These are phyloP conservation scores for Coreius guichenoti DNA, from an alignment of 2,797 vertebrate species.

Conservation along the genomic window DNA sequence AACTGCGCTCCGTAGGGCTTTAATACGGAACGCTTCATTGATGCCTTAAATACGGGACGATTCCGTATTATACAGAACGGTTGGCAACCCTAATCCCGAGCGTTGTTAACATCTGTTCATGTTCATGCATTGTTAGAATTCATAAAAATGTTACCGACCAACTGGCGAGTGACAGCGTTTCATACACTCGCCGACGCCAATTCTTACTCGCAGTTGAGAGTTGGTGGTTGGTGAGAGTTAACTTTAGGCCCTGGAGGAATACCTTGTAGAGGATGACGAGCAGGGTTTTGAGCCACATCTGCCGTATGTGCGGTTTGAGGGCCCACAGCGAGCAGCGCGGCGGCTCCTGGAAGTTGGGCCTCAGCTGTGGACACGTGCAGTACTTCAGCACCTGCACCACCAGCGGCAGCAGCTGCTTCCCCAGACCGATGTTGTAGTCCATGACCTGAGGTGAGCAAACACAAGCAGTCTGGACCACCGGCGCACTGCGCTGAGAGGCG, in stretches of 20 bases:
- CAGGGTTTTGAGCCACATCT: constrained; percentile 98
- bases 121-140: no score
- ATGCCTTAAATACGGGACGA: no score
- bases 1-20: no score
- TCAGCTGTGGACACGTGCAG: constrained; percentile 94
- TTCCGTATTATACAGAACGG: no score
- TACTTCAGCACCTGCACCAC: constrained; percentile 99
- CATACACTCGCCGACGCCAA: no score
- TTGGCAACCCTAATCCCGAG: no score
- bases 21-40: no score
- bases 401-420: constrained; percentile 96
- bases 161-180: no score
- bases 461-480: background rate
- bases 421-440: constrained; percentile 96
- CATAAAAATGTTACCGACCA: no score
- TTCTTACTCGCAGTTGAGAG: no score
- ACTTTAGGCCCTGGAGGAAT: background rate
- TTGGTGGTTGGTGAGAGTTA: no score
- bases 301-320: constrained; percentile 93
- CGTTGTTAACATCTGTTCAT: no score
- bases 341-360: constrained; percentile 98
- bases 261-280: constrained; percentile 99
- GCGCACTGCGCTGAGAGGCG: background rate
- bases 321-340: constrained; percentile 98
- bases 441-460: constrained; percentile 83